Evolutionary conservation across 2,888 invertebrate species (phyloP), one percentile per base, ranked within the genome.

Genomic region (Syrista parreyssii): DNA sequence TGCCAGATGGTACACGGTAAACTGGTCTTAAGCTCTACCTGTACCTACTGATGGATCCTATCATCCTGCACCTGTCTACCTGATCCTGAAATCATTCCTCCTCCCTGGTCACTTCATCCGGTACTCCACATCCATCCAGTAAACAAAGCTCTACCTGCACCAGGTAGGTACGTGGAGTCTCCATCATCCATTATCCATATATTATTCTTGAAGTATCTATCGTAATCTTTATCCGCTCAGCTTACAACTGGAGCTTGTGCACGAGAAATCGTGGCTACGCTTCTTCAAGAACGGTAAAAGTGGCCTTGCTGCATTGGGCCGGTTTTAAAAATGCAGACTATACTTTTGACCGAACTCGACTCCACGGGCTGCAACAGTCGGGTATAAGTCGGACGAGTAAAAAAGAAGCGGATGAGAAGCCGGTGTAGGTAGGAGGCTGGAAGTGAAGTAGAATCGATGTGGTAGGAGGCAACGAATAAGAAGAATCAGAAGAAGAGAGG

Each of bases 401-500:
- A 23, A 23, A 55, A 55, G 55, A 9, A 55, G 55, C 55, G 55
- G 55, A 23, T 55, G 55, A 55, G 55, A 55, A 23, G 23, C 23
- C 55, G 55, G 55, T 15, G 55, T 23, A 23, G 55, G 55, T 23
- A 55, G 23, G 55, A 55, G 55, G 55, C 2, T 55, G 23, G 55
- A 23, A 55, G 55, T 55, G 55, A 55, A 55, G 55, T 55, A 55
- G 55, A 55, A 55, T 55, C 55, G 23, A 55, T 3, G 55, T 55
- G 55, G 55, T 55, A 81, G 80, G 82, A 80, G 78, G 32, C 35
- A 76, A 74, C 68, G 83, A 78, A 80, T 78, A 79, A 80, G 80
- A 80, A 81, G 79, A 79, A 81, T 55, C 23, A 55, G 81, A 76
- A 79, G 55, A 82, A 81, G 80, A 77, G 79, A 73, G 78, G 75